Conservation (phyloP, 2,888 invertebrate species). For the Poecilus cupreus region DNA sequence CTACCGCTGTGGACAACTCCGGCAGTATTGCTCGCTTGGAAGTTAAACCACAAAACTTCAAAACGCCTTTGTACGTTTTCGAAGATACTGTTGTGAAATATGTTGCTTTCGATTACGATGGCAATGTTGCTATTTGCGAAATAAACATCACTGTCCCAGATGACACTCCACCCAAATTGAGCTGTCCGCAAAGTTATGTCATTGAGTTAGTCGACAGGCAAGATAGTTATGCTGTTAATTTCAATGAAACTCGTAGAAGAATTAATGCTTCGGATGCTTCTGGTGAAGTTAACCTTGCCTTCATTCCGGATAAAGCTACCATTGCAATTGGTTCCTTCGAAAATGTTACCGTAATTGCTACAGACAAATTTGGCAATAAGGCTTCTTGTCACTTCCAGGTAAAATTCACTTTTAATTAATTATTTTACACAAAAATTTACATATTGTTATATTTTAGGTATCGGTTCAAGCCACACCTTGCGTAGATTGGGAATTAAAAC, state of each 20-base stretch:
- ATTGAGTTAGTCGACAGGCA: slow-evolving; percentile 93
- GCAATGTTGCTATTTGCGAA: slow-evolving; percentile 97
- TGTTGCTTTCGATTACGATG: slow-evolving; percentile 97
- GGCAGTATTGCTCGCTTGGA: slow-evolving; percentile 95
- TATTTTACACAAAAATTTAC: not conserved
- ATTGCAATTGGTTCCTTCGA: slow-evolving; percentile 92
- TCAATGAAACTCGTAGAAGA: slow-evolving; percentile 89
- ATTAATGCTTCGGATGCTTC: slow-evolving; percentile 92
- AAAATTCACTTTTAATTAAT: slow-evolving; percentile 10
- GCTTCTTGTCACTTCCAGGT: slow-evolving; percentile 93
- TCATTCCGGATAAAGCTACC: slow-evolving; percentile 87
- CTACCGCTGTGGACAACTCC: slow-evolving; percentile 95
- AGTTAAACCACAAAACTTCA: slow-evolving; percentile 93
- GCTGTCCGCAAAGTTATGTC: slow-evolving; percentile 95
- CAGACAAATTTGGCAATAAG: slow-evolving; percentile 90
- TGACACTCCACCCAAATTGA: slow-evolving; percentile 91
- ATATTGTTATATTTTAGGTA: slow-evolving; percentile 73
- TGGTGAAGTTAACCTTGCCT: slow-evolving; percentile 88
- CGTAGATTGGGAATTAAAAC: slow-evolving; percentile 94
- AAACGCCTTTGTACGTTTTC: slow-evolving; percentile 90
- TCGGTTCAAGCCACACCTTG: slow-evolving; percentile 95
- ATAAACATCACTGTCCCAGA: slow-evolving; percentile 97
- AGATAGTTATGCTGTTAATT: slow-evolving; percentile 92
- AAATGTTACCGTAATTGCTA: slow-evolving; percentile 93
- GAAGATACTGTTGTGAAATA: slow-evolving; percentile 95